Conservation (phyloP, 2,888 invertebrate genomes). For the Eutolmus rufibarbis region DNA sequence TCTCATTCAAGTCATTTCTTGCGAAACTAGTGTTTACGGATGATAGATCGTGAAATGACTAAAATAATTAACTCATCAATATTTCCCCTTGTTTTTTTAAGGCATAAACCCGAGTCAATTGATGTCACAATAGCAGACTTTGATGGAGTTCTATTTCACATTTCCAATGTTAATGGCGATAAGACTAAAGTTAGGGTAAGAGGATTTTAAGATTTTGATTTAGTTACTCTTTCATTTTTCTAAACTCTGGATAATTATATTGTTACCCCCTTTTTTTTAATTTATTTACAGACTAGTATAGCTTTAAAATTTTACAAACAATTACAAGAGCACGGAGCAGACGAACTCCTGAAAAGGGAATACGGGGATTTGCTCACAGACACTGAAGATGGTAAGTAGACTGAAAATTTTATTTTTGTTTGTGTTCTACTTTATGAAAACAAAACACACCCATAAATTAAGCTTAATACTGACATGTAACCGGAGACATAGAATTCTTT, state of each 20-base stretch:
- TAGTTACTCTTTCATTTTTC: not conserved
- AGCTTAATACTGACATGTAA: not conserved
- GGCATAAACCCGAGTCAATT: conserved; percentile 93
- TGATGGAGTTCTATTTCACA: conserved; percentile 98
- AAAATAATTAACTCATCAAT: not conserved
- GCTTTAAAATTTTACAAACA: conserved; percentile 98
- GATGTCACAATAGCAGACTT: conserved; percentile 96
- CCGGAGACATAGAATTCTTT: not conserved
- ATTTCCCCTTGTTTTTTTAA: conserved; percentile 62
- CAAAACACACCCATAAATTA: not conserved
- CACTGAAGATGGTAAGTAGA: conserved; percentile 80
- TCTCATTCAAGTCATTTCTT: no score
- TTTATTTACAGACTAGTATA: conserved; percentile 86
- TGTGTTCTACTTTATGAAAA: not conserved
- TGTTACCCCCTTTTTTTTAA: conserved; percentile 13
- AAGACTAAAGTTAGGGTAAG: conserved; percentile 97
- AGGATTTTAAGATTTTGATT: conserved; percentile 55
- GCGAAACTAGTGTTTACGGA: no score
- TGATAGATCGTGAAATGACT: no score
- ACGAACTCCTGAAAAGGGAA: conserved; percentile 91
- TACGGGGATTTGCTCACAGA: conserved; percentile 85
- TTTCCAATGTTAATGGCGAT: conserved; percentile 96
- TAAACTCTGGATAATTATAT: not conserved
- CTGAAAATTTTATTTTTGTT: not conserved
- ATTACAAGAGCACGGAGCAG: conserved; percentile 97